Percentiles rank a stretch among this genome's conserved stretches.
Conservation (phyloP, 2,113 vertebrate genomes). For the Phrynosoma platyrhinos region DNA sequence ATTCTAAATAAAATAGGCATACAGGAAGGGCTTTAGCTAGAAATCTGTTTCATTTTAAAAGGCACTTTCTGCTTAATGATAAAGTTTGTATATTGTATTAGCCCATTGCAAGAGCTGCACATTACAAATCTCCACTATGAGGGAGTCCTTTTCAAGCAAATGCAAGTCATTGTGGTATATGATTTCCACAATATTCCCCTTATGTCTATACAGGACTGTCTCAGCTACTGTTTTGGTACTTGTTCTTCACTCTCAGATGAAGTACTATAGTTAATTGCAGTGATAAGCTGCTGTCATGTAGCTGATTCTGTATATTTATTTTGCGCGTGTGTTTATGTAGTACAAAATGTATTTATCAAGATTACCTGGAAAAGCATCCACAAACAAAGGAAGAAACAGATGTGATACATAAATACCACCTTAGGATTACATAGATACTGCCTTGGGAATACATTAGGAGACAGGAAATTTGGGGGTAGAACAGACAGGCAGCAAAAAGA, state of each 20-base stretch:
- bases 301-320: not conserved
- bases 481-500: no score
- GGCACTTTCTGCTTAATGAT: conserved; percentile 68
- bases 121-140: conserved; percentile 55
- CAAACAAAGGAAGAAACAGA: not conserved
- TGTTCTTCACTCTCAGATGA: conserved; percentile 42
- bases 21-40: conserved; percentile 67
- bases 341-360: not conserved
- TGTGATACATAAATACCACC: not conserved
- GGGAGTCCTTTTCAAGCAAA: conserved; percentile 12
- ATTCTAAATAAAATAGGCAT: conserved; percentile 60
- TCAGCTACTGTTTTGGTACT: not conserved
- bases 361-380: not conserved
- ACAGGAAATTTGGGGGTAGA: not conserved
- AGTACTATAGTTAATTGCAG: conserved; percentile 26
- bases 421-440: not conserved
- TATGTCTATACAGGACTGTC: not conserved
- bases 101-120: conserved; percentile 21
- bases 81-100: conserved; percentile 55
- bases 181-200: not conserved
- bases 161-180: not conserved
- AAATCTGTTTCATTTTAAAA: conserved; percentile 65
- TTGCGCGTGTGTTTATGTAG: not conserved
- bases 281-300: not conserved
- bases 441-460: not conserved